Conservation (phyloP, 2,888 invertebrate genomes). For the Habroteleia sp. region DNA sequence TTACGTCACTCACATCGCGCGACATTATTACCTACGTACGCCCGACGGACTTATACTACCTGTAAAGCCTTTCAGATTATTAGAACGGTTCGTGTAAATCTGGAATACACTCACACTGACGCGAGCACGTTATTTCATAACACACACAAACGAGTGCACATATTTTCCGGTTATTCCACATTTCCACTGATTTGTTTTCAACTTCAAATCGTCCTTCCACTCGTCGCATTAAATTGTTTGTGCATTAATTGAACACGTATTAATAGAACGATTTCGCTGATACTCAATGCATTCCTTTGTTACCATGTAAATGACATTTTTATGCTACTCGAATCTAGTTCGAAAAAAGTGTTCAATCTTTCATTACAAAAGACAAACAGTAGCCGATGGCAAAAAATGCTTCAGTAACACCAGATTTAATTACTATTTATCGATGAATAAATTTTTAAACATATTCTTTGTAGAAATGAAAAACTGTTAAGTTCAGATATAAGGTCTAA, state of each 20-base stretch:
- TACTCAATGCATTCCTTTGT: constrained; percentile 39
- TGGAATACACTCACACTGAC: constrained; percentile 57
- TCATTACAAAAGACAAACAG: no score
- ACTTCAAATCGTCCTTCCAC: constrained; percentile 63
- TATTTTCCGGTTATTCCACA: constrained; percentile 61
- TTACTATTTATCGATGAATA: no score
- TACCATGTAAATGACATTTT: constrained; percentile 55
- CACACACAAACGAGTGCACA: constrained; percentile 29
- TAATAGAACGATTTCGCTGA: constrained; percentile 48
- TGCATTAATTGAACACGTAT: constrained; percentile 60
- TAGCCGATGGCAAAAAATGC: no score
- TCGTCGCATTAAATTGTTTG: constrained; percentile 59
- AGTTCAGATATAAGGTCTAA: no score
- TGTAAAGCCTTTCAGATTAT: constrained; percentile 65
- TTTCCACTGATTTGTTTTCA: constrained; percentile 60
- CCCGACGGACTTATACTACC: constrained; percentile 39
- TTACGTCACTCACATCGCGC: constrained; percentile 70
- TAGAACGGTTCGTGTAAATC: constrained; percentile 65
- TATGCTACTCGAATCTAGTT: constrained; percentile 17
- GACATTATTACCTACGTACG: constrained; percentile 70
- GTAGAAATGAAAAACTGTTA: no score
- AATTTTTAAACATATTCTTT: no score
- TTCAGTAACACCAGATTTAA: no score
- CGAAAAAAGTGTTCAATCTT: constrained; percentile 3
- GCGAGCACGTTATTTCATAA: constrained; percentile 62